Evolutionary conservation across 2,113 vertebrate genomes (phyloP).

Genomic region (Rousettus leschenaultii): DNA sequence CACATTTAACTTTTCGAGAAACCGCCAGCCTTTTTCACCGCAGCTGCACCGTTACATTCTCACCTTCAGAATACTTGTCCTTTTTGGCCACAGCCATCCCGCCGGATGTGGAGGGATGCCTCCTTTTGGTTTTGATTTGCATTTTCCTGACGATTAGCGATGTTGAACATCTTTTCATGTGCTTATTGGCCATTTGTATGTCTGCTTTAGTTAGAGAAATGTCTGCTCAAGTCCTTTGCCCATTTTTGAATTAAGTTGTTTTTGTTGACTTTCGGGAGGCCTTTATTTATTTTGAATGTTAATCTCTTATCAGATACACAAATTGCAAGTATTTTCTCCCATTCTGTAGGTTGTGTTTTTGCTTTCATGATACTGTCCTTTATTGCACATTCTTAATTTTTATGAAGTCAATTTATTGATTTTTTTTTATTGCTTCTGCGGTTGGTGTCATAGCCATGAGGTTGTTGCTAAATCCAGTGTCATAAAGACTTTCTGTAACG

Average conservation of each 20-base stretch:
- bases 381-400: neutral
- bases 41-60: neutral
- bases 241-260: neutral
- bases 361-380: neutral
- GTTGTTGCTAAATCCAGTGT: neutral
- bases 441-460: neutral
- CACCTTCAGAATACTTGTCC: neutral
- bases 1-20: neutral
- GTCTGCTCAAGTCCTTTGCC: neutral
- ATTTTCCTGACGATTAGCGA: neutral
- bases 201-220: neutral
- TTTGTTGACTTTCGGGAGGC: neutral
- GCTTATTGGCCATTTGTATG: neutral
- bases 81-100: neutral
- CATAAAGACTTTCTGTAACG: neutral
- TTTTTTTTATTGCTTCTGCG: neutral
- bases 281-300: neutral
- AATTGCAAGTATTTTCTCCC: neutral
- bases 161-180: neutral
- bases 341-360: neutral
- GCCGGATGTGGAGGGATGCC: too few species aligned
- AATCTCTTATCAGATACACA: neutral
- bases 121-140: neutral
- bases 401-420: neutral
- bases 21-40: neutral